Percentiles rank a stretch among this genome's conserved stretches.
These are phyloP conservation scores for Ennomos erosarius DNA, from an alignment of 2,888 invertebrate species.

Conservation along the genomic window DNA sequence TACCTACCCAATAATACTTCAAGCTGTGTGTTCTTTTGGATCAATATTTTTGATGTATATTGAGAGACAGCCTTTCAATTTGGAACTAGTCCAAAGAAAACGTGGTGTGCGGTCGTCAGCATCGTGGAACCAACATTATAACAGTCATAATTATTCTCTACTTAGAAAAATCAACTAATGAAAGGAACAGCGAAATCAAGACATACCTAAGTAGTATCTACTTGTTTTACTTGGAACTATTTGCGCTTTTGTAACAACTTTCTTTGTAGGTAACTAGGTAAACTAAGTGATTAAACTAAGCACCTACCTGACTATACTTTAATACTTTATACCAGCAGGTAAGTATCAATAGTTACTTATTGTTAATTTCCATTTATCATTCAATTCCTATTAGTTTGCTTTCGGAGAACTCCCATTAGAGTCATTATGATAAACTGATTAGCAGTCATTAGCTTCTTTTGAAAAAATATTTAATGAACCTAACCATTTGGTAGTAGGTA, in stretches of 20 bases:
- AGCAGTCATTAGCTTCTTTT: conserved; percentile 9
- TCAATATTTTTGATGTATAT: conserved; percentile 24
- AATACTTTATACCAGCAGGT: conserved; percentile 6
- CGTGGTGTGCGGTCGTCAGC: conserved; percentile 62
- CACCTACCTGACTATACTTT: conserved; percentile 10
- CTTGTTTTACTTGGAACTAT: conserved; percentile 22
- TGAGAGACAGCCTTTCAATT: conserved; percentile 44
- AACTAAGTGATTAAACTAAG: too few relatives aligned
- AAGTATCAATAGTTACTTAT: conserved; percentile 8
- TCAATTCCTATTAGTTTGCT: conserved; percentile 12
- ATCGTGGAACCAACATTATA: conserved; percentile 37
- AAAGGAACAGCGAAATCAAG: conserved; percentile 33
- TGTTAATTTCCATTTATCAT: conserved; percentile 27
- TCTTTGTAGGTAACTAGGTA: conserved; percentile 31
- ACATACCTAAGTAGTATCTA: conserved; percentile 4
- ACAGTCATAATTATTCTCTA: conserved; percentile 15
- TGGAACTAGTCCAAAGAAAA: conserved; percentile 67
- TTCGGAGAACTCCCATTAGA: conserved; percentile 24
- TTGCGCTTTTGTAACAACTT: conserved; percentile 30
- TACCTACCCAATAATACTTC: conserved; percentile 1
- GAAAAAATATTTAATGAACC: conserved; percentile 12
- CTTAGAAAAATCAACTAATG: conserved; percentile 35
- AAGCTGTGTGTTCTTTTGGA: conserved; percentile 13
- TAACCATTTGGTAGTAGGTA: conserved; percentile 10
- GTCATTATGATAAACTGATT: conserved; percentile 17